phyloP scores from a whole-genome alignment of 2,888 invertebrate species.

The Stegana nigrithorax region DNA sequence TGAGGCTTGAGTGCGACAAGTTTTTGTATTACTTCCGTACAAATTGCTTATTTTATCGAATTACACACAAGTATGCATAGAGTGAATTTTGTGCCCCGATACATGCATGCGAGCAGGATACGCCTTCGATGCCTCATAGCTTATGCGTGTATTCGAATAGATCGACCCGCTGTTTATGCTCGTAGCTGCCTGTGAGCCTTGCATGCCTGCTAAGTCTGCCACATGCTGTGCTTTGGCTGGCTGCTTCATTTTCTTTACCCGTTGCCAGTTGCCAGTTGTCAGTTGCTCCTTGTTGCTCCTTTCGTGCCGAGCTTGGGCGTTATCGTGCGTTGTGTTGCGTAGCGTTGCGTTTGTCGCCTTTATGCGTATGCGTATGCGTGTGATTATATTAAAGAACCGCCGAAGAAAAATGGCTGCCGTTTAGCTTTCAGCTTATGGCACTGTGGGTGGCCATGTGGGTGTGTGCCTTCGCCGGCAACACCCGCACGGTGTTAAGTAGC shows the following conservation, averaged over 20 bases:
- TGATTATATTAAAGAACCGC: constrained; percentile 2
- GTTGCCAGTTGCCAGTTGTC: neutral
- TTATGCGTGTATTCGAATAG: no score
- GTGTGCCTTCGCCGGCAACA: no score
- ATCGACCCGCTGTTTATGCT: neutral
- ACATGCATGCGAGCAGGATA: no score
- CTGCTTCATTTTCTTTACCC: no score
- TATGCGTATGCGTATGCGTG: constrained; percentile 3
- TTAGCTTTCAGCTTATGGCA: neutral
- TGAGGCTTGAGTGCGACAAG: no score
- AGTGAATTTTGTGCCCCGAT: no score
- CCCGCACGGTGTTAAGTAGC: constrained; percentile 51
- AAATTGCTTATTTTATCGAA: constrained; percentile 61
- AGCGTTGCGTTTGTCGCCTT: no score
- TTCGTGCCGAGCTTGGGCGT: no score
- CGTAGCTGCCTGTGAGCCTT: constrained; percentile 15
- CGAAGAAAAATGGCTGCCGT: neutral
- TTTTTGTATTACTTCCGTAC: constrained; percentile 53
- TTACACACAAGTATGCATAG: constrained; percentile 33
- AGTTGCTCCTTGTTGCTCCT: no score
- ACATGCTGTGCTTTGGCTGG: no score
- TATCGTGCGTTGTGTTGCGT: no score
- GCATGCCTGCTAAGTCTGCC: constrained; percentile 33
- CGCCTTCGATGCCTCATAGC: no score
- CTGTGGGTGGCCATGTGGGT: neutral